Evolutionary conservation across 1,140 invertebrate species (phyloP), one percentile per base, ranked within the genome.

Genomic region (Plectrocnemia conspersa): DNA sequence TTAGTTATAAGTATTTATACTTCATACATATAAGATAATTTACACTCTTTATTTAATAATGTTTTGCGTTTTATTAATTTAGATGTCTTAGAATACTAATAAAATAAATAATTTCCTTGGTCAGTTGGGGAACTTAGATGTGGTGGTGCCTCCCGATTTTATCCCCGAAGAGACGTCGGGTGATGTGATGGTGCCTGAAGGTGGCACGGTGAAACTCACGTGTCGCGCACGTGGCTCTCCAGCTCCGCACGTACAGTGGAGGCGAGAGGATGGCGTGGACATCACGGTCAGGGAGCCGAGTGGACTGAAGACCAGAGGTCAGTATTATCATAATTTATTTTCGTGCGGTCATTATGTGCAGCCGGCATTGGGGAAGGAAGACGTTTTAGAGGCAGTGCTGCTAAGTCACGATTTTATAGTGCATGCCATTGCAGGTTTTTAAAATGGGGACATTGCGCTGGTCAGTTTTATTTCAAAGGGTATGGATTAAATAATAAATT

Each of bases 101-200:
- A 29, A 29, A 29, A 29, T 7, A 29, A 29, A 7, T 29, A 29
- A 7, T n/a, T n/a, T n/a, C n/a, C n/a, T n/a, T n/a, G n/a, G 75
- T n/a, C 73, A 89, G 86, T 83, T 89, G 70, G 87, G 87, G 19
- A 82, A 81, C 66, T 73, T 93, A 56, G 85, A 91, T 52, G 87
- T 93, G 21, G 86, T 89, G n/a, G 87, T 91, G 65, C 88, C 89
- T n/a, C 89, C 89, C 3, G 89, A 91, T 66, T 90, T 92, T 64
- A 79, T 91, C 13, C 74, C 83, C 19, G 85, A 88, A 63, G 86
- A 88, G 64, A 89, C 87, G 2, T 88, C 88, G 63, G 82, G 88
- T 2, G 89, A 93, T 66, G 79, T 89, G 3, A 87, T 87, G 75
- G 83, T 89, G 1, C 82, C 85, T 9, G 90, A 93, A 76, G 87